A percentile compares a stretch with the other conserved stretches of the same genome.
Evolutionary conservation across 2,888 invertebrate genomes (phyloP).

Genomic region (Xylophagus ater): DNA sequence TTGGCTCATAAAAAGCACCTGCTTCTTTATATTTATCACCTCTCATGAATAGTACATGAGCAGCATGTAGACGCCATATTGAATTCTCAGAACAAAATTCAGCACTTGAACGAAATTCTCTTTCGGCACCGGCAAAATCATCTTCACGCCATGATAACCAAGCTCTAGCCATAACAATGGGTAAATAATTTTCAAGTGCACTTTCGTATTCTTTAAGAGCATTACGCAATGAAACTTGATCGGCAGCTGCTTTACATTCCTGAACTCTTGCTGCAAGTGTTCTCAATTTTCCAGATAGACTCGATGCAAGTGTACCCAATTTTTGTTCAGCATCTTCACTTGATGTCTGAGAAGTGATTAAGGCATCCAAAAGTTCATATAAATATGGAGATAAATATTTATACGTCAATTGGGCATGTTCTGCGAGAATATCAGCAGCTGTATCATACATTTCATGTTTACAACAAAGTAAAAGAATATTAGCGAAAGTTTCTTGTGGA

Average conservation of each 20-base stretch:
- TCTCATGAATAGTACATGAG: constrained; percentile 98
- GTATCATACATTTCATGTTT: constrained; percentile 96
- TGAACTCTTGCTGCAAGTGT: constrained; percentile 91
- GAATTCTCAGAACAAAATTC: constrained; percentile 98
- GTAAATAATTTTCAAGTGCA: constrained; percentile 79
- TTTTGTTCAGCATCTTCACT: constrained; percentile 93
- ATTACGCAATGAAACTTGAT: constrained; percentile 79
- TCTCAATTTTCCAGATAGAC: constrained; percentile 78
- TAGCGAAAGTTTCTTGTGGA: constrained; percentile 95
- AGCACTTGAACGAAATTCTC: constrained; percentile 90
- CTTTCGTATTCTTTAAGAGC: constrained; percentile 88
- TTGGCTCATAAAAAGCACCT: constrained; percentile 94
- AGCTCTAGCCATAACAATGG: constrained; percentile 98
- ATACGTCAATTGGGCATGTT: constrained; percentile 92
- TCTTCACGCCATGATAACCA: constrained; percentile 98
- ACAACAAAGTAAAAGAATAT: constrained; percentile 86
- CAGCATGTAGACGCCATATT: constrained; percentile 94
- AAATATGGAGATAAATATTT: constrained; percentile 88
- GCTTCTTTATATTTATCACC: constrained; percentile 98
- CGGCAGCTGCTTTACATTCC: constrained; percentile 78
- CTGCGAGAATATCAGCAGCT: constrained; percentile 95
- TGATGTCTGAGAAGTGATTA: constrained; percentile 94
- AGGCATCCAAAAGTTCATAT: constrained; percentile 90
- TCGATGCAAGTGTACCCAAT: constrained; percentile 85
- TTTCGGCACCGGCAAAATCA: constrained; percentile 91